Conservation (phyloP, 2,113 vertebrate genomes). For the Columbina picui region DNA sequence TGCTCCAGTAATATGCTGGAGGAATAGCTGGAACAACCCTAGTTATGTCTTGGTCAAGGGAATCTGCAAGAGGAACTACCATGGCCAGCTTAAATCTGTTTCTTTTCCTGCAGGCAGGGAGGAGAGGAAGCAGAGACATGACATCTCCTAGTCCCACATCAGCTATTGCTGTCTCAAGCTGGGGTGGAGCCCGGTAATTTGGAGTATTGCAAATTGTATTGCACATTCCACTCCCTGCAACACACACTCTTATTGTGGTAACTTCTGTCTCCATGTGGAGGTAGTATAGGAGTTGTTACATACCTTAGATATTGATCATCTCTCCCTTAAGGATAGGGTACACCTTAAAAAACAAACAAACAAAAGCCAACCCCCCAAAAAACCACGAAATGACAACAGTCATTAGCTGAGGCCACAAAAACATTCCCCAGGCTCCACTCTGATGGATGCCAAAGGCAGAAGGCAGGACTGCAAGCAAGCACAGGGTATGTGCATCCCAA, state of each 20-base stretch:
- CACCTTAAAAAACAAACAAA: not conserved
- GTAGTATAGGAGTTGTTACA: not conserved
- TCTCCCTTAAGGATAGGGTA: not conserved
- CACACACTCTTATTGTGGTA: not conserved
- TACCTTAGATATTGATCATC: not conserved
- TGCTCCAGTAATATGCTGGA: not conserved
- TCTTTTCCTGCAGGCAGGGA: not conserved
- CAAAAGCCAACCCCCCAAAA: not conserved
- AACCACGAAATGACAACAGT: not conserved
- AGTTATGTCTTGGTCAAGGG: not conserved
- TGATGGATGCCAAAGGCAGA: not conserved
- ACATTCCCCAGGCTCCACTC: not conserved
- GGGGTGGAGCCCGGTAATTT: not conserved
- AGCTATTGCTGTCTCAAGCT: not conserved
- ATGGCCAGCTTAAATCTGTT: not conserved
- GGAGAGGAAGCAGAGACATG: not conserved
- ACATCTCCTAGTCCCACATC: not conserved
- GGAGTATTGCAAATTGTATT: not conserved
- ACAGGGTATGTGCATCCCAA: rapidly evolving
- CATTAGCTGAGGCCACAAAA: not conserved
- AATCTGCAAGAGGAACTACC: not conserved
- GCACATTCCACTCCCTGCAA: not conserved
- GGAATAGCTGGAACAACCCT: not conserved
- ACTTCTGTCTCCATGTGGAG: not conserved
- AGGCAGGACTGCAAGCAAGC: not conserved